Percentiles rank a stretch among this genome's conserved stretches.
Evolutionary conservation across 2,888 invertebrate species (phyloP).

Genomic region (Lithosia quadra): DNA sequence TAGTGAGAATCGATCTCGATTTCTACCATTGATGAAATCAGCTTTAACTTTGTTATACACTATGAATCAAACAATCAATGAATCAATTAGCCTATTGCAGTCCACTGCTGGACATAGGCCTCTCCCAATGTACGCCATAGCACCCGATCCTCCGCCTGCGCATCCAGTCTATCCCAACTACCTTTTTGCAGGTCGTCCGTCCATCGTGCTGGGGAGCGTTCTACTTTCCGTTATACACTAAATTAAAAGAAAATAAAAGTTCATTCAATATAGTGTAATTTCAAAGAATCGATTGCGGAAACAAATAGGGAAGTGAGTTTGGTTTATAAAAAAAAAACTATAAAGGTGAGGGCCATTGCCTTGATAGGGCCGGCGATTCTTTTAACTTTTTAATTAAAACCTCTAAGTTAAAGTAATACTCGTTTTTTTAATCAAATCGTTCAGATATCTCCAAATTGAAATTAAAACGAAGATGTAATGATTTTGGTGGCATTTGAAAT

Average conservation of each 20-base stretch:
- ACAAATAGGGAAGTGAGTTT: conserved; percentile 30
- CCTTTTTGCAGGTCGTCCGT: too few species aligned
- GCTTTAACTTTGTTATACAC: background rate
- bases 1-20: background rate
- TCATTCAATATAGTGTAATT: conserved; percentile 18
- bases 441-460: background rate
- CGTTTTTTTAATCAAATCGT: background rate
- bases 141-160: too few species aligned
- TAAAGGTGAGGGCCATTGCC: conserved; percentile 45
- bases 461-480: background rate
- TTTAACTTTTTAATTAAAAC: conserved; percentile 21
- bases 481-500: background rate
- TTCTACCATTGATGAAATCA: background rate
- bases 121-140: too few species aligned
- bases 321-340: conserved; percentile 26
- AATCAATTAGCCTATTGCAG: too few species aligned
- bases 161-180: too few species aligned
- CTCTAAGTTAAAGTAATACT: conserved; percentile 11
- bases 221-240: too few species aligned
- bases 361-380: conserved; percentile 30
- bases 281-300: conserved; percentile 38
- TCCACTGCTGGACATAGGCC: too few species aligned
- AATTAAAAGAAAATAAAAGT: conserved; percentile 5
- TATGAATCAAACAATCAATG: too few species aligned
- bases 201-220: too few species aligned